A percentile compares a stretch with the other conserved stretches of the same genome.
Conservation (phyloP, 2,888 invertebrate genomes). For the Scrobipalpa costella region DNA sequence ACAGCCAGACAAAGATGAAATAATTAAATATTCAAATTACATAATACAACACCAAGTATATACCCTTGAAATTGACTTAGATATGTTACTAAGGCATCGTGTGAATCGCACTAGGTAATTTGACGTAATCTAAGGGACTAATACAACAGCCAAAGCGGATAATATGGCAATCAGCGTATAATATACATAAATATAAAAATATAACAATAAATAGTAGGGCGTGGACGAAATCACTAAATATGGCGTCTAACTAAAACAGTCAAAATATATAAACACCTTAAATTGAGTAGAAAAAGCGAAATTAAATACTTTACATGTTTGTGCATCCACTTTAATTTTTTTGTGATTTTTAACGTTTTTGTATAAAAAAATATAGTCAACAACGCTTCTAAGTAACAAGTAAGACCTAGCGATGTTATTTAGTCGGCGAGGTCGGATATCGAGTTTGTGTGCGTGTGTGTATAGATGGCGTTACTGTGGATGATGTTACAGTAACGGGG, state of each 20-base stretch:
- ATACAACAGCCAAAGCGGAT: constrained; percentile 79
- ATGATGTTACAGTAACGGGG: constrained; percentile 31
- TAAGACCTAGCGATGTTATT: constrained; percentile 60
- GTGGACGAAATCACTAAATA: constrained; percentile 45
- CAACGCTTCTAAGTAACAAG: constrained; percentile 46
- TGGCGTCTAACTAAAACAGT: constrained; percentile 59
- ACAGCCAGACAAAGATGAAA: constrained; percentile 3
- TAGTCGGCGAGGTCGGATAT: constrained; percentile 60
- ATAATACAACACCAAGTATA: constrained; percentile 60
- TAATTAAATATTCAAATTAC: constrained; percentile 33
- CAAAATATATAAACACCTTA: constrained; percentile 78
- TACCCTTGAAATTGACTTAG: constrained; percentile 78
- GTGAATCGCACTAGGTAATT: constrained; percentile 79
- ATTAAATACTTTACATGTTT: constrained; percentile 65
- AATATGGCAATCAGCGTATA: constrained; percentile 70
- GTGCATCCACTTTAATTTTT: constrained; percentile 73
- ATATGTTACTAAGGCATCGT: constrained; percentile 81
- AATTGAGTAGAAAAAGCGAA: constrained; percentile 61
- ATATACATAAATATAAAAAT: constrained; percentile 49
- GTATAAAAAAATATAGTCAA: constrained; percentile 68
- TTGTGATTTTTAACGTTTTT: constrained; percentile 66
- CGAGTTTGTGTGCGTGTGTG: constrained; percentile 46
- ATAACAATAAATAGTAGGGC: constrained; percentile 46
- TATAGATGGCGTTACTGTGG: constrained; percentile 35
- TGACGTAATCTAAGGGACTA: constrained; percentile 70